phyloP scores from a whole-genome alignment of 2,797 vertebrate species.

The Phrynocephalus vlangalii region DNA sequence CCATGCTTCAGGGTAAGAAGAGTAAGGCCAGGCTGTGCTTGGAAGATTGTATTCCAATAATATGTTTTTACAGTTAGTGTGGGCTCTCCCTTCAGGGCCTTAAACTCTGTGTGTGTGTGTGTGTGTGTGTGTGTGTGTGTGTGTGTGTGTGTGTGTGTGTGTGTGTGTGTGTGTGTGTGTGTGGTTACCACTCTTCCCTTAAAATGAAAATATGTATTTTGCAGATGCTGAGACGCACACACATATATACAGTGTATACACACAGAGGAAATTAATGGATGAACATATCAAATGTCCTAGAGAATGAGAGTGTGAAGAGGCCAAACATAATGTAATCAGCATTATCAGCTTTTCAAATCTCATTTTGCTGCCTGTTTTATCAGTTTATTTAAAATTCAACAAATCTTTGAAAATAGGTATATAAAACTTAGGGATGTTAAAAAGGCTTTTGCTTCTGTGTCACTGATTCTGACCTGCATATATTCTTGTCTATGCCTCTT shows the following conservation, averaged over 20 bases:
- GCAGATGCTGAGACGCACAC: conserved; percentile 63
- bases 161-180: not conserved
- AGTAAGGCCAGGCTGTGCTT: conserved; percentile 27
- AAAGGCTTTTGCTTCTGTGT: not conserved
- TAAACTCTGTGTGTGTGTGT: conserved; percentile 51
- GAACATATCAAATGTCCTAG: conserved; percentile 51
- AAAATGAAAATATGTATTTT: conserved; percentile 67
- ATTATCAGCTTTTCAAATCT: conserved; percentile 46
- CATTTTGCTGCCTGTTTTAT: not conserved
- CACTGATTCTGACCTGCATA: not conserved
- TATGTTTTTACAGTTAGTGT: conserved; percentile 60
- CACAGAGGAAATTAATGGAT: conserved; percentile 24
- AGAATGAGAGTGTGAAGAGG: conserved; percentile 23
- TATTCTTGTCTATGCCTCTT: not conserved
- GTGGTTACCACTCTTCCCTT: too few species aligned
- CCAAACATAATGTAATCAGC: conserved; percentile 10
- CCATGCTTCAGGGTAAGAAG: conserved; percentile 15
- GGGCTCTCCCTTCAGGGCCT: conserved; percentile 62
- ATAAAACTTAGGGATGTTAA: not conserved
- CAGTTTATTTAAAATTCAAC: conserved; percentile 28
- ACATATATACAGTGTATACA: not conserved
- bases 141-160: too few species aligned
- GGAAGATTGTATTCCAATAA: conserved; percentile 55
- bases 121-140: too few species aligned
- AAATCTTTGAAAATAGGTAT: conserved; percentile 46